Evolutionary conservation across 2,113 vertebrate species (phyloP).

Genomic region (Cinclus cinclus): DNA sequence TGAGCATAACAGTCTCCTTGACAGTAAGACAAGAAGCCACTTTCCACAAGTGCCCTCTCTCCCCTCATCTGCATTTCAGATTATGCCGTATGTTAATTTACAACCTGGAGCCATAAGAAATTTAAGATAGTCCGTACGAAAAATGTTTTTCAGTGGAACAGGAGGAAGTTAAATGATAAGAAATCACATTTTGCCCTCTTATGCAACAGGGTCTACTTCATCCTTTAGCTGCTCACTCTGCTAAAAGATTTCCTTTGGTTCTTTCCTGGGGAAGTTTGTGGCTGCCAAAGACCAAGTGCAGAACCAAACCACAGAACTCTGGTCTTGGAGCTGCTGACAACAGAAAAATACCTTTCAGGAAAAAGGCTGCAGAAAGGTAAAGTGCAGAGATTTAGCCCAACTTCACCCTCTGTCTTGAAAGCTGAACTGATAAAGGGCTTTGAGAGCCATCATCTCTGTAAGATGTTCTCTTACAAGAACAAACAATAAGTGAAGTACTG

Average conservation of each 20-base stretch:
- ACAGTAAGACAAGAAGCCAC: slow-evolving; percentile 61
- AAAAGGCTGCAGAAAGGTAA: neutral
- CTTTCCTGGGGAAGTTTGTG: neutral
- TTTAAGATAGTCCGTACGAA: neutral
- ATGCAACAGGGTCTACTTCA: neutral
- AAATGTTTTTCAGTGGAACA: neutral
- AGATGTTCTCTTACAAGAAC: neutral
- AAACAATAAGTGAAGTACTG: neutral
- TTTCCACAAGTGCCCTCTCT: slow-evolving; percentile 60
- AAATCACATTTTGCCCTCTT: neutral
- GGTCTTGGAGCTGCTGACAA: neutral
- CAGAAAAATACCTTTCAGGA: neutral
- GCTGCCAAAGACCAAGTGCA: neutral
- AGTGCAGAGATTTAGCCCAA: neutral
- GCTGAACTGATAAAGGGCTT: neutral
- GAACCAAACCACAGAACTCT: neutral
- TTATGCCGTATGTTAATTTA: slow-evolving; percentile 7
- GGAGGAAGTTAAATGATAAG: neutral
- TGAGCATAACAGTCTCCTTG: slow-evolving; percentile 52
- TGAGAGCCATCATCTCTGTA: neutral
- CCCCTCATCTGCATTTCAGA: slow-evolving; percentile 59
- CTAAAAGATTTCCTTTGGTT: neutral
- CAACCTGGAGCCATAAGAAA: slow-evolving; percentile 13
- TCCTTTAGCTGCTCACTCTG: neutral
- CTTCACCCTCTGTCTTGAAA: neutral